Evolutionary conservation across 2,888 invertebrate species (phyloP), one percentile per base, ranked within the genome.

Genomic region (Eilema depressum): DNA sequence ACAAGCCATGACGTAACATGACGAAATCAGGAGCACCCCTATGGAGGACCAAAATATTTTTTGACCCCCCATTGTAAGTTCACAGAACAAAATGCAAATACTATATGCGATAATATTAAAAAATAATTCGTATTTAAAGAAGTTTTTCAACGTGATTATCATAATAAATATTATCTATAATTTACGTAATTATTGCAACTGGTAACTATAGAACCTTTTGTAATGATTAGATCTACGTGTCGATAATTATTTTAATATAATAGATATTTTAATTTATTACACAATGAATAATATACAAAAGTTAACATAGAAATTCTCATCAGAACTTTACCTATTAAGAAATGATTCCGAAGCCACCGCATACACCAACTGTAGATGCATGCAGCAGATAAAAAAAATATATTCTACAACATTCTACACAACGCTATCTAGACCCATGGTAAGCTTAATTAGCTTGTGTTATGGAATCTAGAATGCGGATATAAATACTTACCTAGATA

Each of bases 21-120:
- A 83, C 0, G 90, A 83, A 4, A 94, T 63, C 20, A 94, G 63
- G 0, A 93, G 17, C 5, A 94, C 56, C 20, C 87, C 87, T 62
- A 95, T 82, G 85, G 91, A 92, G 88, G 92, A 90, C 94, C 92
- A 94, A 85, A 93, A 85, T 5, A 90, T 10, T 63, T 84, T 87
- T 80, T 83, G 89, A 83, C 89, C 91, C 90, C 90, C 91, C 93
- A 93, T 93, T 71, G 10, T 81, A 69, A 63, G 63, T 71, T 62
- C 68, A 73, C 73, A 64, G 47, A 67, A 72, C 68, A 69, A 71
- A 63, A 23, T 69, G 26, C n/a, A 20, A 69, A 70, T 23, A 73
- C 73, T 66, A 60, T 78, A 75, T 85, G 79, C 59, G 68, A 68
- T 33, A 66, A 56, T 71, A 70, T 68, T 57, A 63, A 30, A 67